phyloP scores from a whole-genome alignment of 2,797 vertebrate species.

The Hozukius guyotensis region DNA sequence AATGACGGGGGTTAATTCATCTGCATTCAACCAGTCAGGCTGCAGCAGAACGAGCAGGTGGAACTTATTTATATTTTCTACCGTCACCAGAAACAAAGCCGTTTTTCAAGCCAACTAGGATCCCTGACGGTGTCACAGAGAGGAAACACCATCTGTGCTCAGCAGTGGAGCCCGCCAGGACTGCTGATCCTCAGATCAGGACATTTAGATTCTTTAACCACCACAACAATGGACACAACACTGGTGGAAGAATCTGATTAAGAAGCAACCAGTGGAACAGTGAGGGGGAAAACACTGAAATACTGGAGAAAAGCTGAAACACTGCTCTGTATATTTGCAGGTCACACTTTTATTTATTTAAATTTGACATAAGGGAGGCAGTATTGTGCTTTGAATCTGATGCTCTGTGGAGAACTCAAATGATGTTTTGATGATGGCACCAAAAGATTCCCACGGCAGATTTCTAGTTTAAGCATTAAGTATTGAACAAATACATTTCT shows the following conservation, averaged over 20 bases:
- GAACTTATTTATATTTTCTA: neutral
- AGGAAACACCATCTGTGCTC: conserved; percentile 53
- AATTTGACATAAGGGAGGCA: too few relatives aligned
- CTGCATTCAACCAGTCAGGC: conserved; percentile 8
- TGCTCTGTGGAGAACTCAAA: neutral
- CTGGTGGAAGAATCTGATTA: neutral
- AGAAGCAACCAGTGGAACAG: neutral
- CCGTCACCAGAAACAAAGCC: conserved; percentile 2
- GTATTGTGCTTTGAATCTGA: neutral
- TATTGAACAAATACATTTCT: neutral
- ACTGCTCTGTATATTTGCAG: too few relatives aligned
- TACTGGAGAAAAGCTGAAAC: too few relatives aligned
- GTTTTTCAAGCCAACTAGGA: conserved; percentile 7
- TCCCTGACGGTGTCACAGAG: conserved; percentile 39
- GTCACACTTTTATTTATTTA: too few relatives aligned
- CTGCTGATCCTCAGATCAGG: neutral
- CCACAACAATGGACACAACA: neutral
- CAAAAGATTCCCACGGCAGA: too few relatives aligned
- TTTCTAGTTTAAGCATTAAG: too few relatives aligned
- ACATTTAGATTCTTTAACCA: conserved; percentile 2
- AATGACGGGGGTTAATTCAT: conserved; percentile 18
- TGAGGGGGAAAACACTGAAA: neutral
- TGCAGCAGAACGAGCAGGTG: conserved; percentile 11
- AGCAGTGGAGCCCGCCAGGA: conserved; percentile 4
- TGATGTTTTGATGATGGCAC: neutral